A percentile compares a stretch with the other conserved stretches of the same genome.
Evolutionary conservation across 2,113 vertebrate genomes (phyloP).

Genomic region (Crotalus helleri): DNA sequence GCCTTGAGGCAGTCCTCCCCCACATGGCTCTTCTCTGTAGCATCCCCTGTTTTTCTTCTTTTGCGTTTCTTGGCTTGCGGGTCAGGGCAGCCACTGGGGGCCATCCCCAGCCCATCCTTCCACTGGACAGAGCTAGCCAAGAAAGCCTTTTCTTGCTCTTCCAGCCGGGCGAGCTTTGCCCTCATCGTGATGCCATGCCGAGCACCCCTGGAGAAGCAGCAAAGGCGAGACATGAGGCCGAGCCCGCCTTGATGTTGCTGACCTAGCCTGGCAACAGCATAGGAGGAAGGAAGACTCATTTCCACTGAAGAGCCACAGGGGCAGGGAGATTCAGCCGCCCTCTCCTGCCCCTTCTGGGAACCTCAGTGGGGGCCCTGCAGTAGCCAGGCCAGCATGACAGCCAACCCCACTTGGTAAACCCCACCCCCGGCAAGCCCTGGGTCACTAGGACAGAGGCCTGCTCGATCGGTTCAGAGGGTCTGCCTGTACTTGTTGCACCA

Average conservation of each 20-base stretch:
- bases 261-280: not conserved
- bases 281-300: not conserved
- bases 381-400: not conserved
- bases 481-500: not conserved
- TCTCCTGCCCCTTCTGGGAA: not conserved
- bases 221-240: not conserved
- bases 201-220: conserved; percentile 76
- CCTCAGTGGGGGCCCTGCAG: not conserved
- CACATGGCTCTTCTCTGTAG: not conserved
- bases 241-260: not conserved
- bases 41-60: not conserved
- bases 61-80: conserved; percentile 34
- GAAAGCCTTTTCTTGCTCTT: conserved; percentile 90
- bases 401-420: not conserved
- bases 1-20: not conserved
- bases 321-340: not conserved
- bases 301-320: not conserved
- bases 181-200: conserved; percentile 88
- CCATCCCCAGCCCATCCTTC: accelerated
- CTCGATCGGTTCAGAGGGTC: not conserved
- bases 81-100: not conserved
- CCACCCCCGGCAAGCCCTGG: not conserved
- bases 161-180: conserved; percentile 87
- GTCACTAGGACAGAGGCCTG: not conserved
- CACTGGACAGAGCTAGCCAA: conserved; percentile 69